A percentile compares a stretch with the other conserved stretches of the same genome.
These are phyloP conservation scores for Ceraclea dissimilis DNA, from an alignment of 2,888 invertebrate genomes.

Conservation along the genomic window DNA sequence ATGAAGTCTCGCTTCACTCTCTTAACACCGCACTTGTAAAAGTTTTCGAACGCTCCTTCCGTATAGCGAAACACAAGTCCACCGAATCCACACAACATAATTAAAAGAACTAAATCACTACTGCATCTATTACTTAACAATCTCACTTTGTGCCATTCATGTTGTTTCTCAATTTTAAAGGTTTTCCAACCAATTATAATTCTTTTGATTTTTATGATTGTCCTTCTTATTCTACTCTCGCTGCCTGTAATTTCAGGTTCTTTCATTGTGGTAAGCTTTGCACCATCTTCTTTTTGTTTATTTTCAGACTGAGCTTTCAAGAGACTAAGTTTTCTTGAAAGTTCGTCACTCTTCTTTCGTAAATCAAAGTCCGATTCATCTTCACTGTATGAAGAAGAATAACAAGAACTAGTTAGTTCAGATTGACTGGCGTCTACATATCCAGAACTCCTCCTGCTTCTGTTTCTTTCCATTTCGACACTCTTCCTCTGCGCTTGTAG, in stretches of 20 bases:
- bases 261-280: neutral
- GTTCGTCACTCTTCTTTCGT: constrained; percentile 41
- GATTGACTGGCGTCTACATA: constrained; percentile 48
- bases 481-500: constrained; percentile 37
- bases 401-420: constrained; percentile 47
- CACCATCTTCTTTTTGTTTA: constrained; percentile 31
- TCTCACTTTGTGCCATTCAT: constrained; percentile 49
- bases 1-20: constrained; percentile 80
- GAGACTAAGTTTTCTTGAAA: constrained; percentile 40
- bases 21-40: constrained; percentile 82
- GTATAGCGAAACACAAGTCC: constrained; percentile 73
- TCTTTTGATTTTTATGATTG: constrained; percentile 27
- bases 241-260: constrained; percentile 2
- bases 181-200: constrained; percentile 47
- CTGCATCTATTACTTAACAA: constrained; percentile 59
- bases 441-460: constrained; percentile 40
- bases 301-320: constrained; percentile 38
- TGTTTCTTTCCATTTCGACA: constrained; percentile 35
- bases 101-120: constrained; percentile 57
- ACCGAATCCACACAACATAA: constrained; percentile 70
- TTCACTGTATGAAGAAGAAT: constrained; percentile 46
- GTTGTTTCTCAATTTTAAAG: constrained; percentile 51
- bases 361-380: constrained; percentile 47
- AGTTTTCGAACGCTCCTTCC: constrained; percentile 79
- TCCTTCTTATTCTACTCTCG: constrained; percentile 15